Evolutionary conservation across 2,113 vertebrate species (phyloP).

Genomic region (Daboia siamensis): DNA sequence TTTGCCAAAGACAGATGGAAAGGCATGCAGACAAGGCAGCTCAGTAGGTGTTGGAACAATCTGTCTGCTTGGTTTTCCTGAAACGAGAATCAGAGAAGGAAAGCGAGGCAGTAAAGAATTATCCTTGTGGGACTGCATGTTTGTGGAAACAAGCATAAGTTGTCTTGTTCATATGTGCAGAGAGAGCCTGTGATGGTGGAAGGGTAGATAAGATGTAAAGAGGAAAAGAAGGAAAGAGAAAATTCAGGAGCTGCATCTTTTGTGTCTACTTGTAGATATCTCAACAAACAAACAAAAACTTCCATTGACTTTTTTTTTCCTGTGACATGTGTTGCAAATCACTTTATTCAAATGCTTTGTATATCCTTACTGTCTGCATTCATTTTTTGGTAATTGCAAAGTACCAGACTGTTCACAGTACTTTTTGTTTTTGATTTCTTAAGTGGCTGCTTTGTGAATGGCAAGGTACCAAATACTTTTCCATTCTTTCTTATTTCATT

Average conservation of each 20-base stretch:
- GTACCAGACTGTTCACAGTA: background rate
- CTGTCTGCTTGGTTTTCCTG: background rate
- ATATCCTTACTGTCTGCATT: background rate
- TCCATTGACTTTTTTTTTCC: background rate
- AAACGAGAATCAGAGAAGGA: background rate
- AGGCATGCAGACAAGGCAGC: background rate
- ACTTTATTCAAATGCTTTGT: background rate
- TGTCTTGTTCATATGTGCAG: background rate
- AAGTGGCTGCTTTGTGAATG: background rate
- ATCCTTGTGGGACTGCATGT: background rate
- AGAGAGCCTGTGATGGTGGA: background rate
- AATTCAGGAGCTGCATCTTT: background rate
- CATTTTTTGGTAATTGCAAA: background rate
- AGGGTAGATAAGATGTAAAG: background rate
- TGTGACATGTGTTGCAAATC: background rate
- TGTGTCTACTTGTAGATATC: background rate
- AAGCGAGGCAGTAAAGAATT: background rate
- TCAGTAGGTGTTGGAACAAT: background rate
- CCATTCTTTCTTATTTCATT: background rate
- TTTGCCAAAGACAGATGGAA: background rate
- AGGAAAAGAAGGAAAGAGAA: background rate
- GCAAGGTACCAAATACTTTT: background rate
- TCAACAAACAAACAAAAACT: background rate
- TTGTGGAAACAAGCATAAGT: background rate
- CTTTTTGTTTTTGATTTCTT: background rate